phyloP scores from a whole-genome alignment of 2,797 vertebrate species.

The Philypnodon macrostomus region DNA sequence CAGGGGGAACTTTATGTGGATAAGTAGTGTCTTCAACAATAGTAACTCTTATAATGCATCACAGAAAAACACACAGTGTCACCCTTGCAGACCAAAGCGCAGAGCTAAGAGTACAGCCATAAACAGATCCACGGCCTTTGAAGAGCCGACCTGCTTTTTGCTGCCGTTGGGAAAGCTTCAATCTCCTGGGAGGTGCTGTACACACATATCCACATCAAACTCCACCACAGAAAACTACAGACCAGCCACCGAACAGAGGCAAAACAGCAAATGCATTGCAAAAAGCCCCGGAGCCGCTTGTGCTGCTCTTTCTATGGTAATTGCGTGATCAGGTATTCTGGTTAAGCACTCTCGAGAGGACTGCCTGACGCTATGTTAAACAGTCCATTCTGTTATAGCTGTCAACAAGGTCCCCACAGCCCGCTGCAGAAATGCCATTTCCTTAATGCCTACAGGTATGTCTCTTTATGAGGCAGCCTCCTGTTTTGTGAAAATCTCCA shows the following conservation, averaged over 20 bases:
- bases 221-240: constrained; percentile 15
- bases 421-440: constrained; percentile 9
- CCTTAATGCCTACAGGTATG: constrained; percentile 10
- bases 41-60: neutral
- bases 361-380: constrained; percentile 50
- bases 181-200: constrained; percentile 4
- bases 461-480: neutral
- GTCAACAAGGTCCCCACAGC: constrained; percentile 24
- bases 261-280: constrained; percentile 4
- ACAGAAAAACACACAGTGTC: neutral
- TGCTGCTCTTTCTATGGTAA: constrained; percentile 63
- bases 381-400: constrained; percentile 47
- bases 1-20: neutral
- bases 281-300: constrained; percentile 30
- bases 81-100: neutral
- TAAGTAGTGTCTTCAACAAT: too few species aligned
- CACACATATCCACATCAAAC: neutral
- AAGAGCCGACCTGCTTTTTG: constrained; percentile 4
- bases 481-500: neutral
- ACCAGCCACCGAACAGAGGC: constrained; percentile 9
- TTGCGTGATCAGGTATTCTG: constrained; percentile 61
- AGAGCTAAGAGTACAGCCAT: neutral
- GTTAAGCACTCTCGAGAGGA: constrained; percentile 56
- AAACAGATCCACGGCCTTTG: constrained; percentile 1
- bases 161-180: constrained; percentile 12